Conservation (phyloP, 1,140 invertebrate species). For the Papilio aristodemus region DNA sequence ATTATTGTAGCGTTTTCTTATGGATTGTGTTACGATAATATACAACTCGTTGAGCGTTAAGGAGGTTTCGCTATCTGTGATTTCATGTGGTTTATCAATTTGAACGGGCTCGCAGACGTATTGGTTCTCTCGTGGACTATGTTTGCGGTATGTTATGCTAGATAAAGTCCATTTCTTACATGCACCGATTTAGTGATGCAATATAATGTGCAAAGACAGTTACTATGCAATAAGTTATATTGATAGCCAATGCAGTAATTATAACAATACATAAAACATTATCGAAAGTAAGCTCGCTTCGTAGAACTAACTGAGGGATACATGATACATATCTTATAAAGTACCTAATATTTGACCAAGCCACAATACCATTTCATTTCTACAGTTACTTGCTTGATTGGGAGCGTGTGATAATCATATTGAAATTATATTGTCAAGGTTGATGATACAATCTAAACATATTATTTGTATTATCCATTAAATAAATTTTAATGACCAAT, state of each 20-base stretch:
- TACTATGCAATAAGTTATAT: neutral
- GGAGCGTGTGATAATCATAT: too few relatives aligned
- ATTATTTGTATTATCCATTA: too few relatives aligned
- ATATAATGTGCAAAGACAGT: conserved; percentile 7
- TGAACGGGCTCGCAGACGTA: conserved; percentile 69
- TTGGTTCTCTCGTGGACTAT: conserved; percentile 61
- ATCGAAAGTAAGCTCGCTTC: neutral
- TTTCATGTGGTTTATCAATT: conserved; percentile 75
- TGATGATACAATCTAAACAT: too few relatives aligned
- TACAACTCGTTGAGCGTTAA: conserved; percentile 69
- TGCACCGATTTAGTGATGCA: conserved; percentile 34
- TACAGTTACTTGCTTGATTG: too few relatives aligned
- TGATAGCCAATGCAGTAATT: neutral
- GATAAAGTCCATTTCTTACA: conserved; percentile 50
- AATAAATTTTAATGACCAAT: too few relatives aligned
- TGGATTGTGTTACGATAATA: conserved; percentile 76
- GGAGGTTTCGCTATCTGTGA: conserved; percentile 70
- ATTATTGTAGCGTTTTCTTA: conserved; percentile 76
- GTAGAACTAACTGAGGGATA: neutral
- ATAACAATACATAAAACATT: neutral
- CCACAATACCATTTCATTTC: too few relatives aligned
- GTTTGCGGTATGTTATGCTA: conserved; percentile 56
- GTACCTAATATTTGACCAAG: too few relatives aligned
- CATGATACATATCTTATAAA: too few relatives aligned
- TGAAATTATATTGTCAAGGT: too few relatives aligned